A percentile compares a stretch with the other conserved stretches of the same genome.
These are phyloP conservation scores for Lumbricus terrestris DNA, from an alignment of 2,888 invertebrate genomes.

Conservation along the genomic window DNA sequence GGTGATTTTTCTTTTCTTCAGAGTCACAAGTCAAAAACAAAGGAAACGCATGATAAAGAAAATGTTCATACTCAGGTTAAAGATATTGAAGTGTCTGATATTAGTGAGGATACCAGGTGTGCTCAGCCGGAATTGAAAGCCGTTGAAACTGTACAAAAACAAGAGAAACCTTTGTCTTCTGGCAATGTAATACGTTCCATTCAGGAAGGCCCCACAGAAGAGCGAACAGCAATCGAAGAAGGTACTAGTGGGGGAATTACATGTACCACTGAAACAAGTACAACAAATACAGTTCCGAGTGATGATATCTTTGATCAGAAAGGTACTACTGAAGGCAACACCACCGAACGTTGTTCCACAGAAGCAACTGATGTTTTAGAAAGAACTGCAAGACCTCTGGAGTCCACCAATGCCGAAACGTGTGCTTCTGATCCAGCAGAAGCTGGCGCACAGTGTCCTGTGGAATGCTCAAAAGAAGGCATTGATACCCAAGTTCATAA, in stretches of 20 bases:
- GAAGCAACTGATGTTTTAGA: neutral
- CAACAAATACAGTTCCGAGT: neutral
- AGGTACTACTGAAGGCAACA: neutral
- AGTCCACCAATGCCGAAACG: neutral
- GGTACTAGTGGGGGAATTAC: neutral
- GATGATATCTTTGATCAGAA: neutral
- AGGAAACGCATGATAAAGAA: neutral
- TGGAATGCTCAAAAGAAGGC: neutral
- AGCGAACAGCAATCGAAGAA: neutral
- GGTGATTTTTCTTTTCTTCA: neutral
- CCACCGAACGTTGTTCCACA: neutral
- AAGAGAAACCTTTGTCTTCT: neutral
- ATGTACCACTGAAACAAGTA: neutral
- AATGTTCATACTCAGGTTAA: neutral
- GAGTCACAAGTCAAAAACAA: constrained; percentile 13
- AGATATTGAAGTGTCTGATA: neutral
- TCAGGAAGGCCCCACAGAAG: neutral
- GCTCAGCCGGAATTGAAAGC: neutral
- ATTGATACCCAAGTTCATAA: neutral
- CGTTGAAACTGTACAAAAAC: neutral
- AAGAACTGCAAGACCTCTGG: neutral
- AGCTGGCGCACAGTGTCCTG: neutral
- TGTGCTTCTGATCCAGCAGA: neutral
- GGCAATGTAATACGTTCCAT: neutral
- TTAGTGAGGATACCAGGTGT: neutral